Conservation (phyloP, 2,888 invertebrate genomes). For the Tenthredo scrophulariae region DNA sequence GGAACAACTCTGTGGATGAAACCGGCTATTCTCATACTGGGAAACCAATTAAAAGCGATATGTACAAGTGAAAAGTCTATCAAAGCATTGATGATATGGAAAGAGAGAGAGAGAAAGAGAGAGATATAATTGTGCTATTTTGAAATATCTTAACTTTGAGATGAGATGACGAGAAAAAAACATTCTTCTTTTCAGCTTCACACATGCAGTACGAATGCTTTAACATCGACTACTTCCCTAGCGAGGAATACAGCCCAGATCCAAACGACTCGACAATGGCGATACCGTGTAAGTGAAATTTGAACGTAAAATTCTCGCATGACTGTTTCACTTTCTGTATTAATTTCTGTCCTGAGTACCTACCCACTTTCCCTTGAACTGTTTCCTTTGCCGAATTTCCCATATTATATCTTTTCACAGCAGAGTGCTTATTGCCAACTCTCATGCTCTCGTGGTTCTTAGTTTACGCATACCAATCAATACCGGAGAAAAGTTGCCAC, state of each 20-base stretch:
- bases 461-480: background rate
- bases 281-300: conserved; percentile 91
- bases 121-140: background rate
- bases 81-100: conserved; percentile 10
- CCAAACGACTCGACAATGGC: conserved; percentile 94
- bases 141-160: background rate
- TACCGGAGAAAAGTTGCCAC: background rate
- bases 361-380: background rate
- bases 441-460: background rate
- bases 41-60: background rate
- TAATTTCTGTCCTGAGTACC: background rate
- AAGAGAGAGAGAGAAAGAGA: background rate
- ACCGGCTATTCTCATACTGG: background rate
- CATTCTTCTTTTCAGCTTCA: conserved; percentile 80
- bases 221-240: conserved; percentile 93
- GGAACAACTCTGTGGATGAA: background rate
- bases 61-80: background rate
- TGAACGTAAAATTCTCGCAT: conserved; percentile 52
- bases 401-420: conserved; percentile 14
- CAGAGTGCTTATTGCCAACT: background rate
- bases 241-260: conserved; percentile 92
- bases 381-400: background rate
- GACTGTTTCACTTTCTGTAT: background rate
- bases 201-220: conserved; percentile 86
- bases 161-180: background rate